Conservation (phyloP, 1,140 invertebrate genomes). For the Lutraria rhynchaena region DNA sequence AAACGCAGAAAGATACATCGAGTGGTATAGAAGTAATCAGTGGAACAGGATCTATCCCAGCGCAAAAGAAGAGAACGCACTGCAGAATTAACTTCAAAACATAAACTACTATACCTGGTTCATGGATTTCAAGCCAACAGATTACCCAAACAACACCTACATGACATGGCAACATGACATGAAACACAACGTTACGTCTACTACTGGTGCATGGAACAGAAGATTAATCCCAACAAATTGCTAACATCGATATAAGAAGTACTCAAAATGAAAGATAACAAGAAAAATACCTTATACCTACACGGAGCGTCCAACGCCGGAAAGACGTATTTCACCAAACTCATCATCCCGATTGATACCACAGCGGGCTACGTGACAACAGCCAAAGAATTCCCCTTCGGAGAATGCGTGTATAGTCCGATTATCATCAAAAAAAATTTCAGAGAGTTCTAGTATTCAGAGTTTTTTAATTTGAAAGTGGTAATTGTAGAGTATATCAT, state of each 20-base stretch:
- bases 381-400: slow-evolving; percentile 35
- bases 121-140: neutral
- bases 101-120: neutral
- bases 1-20: too few relatives aligned
- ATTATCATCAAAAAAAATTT: too few relatives aligned
- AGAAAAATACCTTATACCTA: slow-evolving; percentile 18
- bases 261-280: neutral
- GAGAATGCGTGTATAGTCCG: neutral
- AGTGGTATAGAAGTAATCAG: too few relatives aligned
- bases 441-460: too few relatives aligned
- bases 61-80: too few relatives aligned
- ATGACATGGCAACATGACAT: neutral
- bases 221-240: neutral
- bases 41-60: too few relatives aligned
- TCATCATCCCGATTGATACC: neutral
- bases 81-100: neutral
- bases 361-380: neutral
- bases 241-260: neutral
- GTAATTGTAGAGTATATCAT: too few relatives aligned
- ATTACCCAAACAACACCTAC: neutral
- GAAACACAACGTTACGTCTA: neutral
- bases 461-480: too few relatives aligned
- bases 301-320: slow-evolving; percentile 25
- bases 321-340: neutral
- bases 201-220: neutral